phyloP scores from a whole-genome alignment of 92 coral and sea anemone species.

The Porites evermanni region DNA sequence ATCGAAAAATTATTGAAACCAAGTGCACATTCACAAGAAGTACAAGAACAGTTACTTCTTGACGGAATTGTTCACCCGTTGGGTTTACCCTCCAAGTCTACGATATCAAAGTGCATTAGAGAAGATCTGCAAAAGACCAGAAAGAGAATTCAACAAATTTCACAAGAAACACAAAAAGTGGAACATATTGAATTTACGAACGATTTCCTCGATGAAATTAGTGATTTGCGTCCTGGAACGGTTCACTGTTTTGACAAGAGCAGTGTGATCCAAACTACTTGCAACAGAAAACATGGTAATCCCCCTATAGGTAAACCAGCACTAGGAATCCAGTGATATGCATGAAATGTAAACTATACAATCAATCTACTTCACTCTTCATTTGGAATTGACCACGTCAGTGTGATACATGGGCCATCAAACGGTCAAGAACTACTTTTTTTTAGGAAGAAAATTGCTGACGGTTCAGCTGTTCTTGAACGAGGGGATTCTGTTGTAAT shows the following conservation, averaged over 20 bases:
- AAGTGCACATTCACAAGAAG: slow-evolving; percentile 27
- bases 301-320: slow-evolving; percentile 49
- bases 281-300: slow-evolving; percentile 48
- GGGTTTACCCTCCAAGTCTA: slow-evolving; percentile 18
- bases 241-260: slow-evolving; percentile 44
- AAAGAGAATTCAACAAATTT: slow-evolving; percentile 37
- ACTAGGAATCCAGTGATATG: slow-evolving; percentile 55
- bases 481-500: slow-evolving; percentile 45
- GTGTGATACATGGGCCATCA: slow-evolving; percentile 24
- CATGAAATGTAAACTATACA: slow-evolving; percentile 59
- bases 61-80: slow-evolving; percentile 50
- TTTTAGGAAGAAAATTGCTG: slow-evolving; percentile 39
- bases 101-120: slow-evolving; percentile 35
- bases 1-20: slow-evolving; percentile 53
- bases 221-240: not conserved
- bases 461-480: slow-evolving; percentile 35
- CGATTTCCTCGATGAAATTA: no score
- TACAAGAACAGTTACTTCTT: slow-evolving; percentile 42
- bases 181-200: no score
- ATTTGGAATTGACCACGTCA: slow-evolving; percentile 34
- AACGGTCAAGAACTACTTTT: slow-evolving; percentile 54
- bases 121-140: slow-evolving; percentile 43
- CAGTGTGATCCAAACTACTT: slow-evolving; percentile 35
- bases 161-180: slow-evolving; percentile 14
- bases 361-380: slow-evolving; percentile 56